phyloP scores from a whole-genome alignment of 1,140 invertebrate species.

The Ostrea edulis region DNA sequence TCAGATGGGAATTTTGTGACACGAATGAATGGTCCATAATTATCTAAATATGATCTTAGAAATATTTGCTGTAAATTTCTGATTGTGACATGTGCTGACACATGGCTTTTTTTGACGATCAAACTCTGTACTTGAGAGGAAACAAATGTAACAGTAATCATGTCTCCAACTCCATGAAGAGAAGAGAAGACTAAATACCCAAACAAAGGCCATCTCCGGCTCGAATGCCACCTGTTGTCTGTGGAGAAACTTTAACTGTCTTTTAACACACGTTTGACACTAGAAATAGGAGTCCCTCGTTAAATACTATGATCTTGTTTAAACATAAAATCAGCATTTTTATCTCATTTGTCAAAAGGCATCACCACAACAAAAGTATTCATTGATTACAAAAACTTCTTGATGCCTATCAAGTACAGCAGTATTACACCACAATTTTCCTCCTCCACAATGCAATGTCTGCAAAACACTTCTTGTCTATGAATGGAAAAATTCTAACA shows the following conservation, averaged over 20 bases:
- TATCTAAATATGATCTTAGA: background rate
- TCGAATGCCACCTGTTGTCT: slow-evolving; percentile 21
- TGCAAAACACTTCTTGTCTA: background rate
- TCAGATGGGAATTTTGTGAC: background rate
- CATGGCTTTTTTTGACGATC: background rate
- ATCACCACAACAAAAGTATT: background rate
- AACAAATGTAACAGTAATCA: background rate
- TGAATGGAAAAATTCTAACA: background rate
- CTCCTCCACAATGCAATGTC: too few relatives aligned
- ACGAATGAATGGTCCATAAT: background rate
- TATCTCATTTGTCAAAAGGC: slow-evolving; percentile 3
- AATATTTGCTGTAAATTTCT: background rate
- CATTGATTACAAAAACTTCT: background rate
- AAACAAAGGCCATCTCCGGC: background rate
- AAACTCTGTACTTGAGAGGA: background rate
- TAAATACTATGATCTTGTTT: background rate
- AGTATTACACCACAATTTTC: too few relatives aligned
- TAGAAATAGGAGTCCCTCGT: background rate
- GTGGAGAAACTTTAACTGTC: background rate
- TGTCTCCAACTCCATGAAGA: background rate
- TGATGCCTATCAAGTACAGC: background rate
- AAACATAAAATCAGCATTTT: slow-evolving; percentile 7
- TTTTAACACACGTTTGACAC: background rate
- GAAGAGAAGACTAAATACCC: slow-evolving; percentile 6
- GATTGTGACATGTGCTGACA: slow-evolving; percentile 27